phyloP scores from a whole-genome alignment of 2,888 invertebrate genomes.

The Caenorhabditis japonica region DNA sequence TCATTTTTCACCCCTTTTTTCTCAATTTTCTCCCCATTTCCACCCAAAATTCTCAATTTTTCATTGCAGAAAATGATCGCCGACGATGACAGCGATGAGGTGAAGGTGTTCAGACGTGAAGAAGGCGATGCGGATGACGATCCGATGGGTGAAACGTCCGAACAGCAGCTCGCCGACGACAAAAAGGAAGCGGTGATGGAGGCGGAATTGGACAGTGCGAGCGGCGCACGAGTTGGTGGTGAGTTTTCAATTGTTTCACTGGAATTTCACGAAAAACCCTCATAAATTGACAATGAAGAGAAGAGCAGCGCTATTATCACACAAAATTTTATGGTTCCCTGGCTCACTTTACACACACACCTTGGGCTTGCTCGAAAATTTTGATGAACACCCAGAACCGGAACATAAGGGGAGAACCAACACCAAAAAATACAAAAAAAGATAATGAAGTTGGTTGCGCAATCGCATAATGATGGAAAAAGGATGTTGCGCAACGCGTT shows the following conservation, averaged over 20 bases:
- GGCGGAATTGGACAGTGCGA: constrained; percentile 53
- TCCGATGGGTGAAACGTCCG: constrained; percentile 48
- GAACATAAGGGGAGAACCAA: too few species aligned
- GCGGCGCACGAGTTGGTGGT: constrained; percentile 44
- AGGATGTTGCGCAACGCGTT: constrained; percentile 35
- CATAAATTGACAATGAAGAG: constrained; percentile 7
- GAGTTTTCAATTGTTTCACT: constrained; percentile 30
- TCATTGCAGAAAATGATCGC: constrained; percentile 43
- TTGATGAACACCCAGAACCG: too few species aligned
- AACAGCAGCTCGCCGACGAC: constrained; percentile 70
- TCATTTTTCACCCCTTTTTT: not conserved
- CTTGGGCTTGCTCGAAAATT: not conserved
- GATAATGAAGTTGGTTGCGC: constrained; percentile 22
- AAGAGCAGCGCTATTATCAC: constrained; percentile 25
- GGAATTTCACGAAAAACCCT: constrained; percentile 18
- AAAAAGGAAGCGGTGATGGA: constrained; percentile 71
- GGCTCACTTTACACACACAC: constrained; percentile 15
- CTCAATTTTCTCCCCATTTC: constrained; percentile 1
- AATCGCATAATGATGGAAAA: constrained; percentile 36
- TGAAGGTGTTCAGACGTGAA: constrained; percentile 45
- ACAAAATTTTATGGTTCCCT: constrained; percentile 44
- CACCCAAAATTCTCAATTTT: not conserved
- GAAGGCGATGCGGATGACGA: constrained; percentile 49
- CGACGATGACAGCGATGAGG: constrained; percentile 51
- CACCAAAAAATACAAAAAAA: too few species aligned